These are phyloP conservation scores for Mantis religiosa DNA, from an alignment of 2,888 invertebrate genomes.

Conservation along the genomic window DNA sequence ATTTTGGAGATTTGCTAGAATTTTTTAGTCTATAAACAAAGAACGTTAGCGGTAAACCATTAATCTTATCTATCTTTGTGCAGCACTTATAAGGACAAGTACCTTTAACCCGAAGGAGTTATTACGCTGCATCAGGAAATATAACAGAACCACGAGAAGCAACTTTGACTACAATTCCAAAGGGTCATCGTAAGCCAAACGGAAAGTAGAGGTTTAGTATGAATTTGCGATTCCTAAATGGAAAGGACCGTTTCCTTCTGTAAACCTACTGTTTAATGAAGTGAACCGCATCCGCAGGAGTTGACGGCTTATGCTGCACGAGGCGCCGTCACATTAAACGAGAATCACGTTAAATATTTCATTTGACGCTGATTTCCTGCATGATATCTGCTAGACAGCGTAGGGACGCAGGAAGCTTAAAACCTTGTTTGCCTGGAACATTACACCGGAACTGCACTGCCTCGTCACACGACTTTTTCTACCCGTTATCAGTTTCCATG, in stretches of 20 bases:
- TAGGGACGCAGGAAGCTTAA: not conserved
- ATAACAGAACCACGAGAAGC: too few relatives aligned
- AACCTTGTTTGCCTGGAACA: not conserved
- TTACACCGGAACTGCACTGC: not conserved
- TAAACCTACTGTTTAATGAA: not conserved
- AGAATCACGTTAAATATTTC: not conserved
- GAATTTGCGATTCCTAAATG: not conserved
- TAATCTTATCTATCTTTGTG: too few relatives aligned
- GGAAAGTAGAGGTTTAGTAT: not conserved
- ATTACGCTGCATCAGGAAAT: too few relatives aligned
- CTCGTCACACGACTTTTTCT: too few relatives aligned
- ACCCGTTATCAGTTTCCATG: too few relatives aligned
- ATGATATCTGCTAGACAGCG: not conserved
- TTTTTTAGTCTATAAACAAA: too few relatives aligned
- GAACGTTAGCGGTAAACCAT: too few relatives aligned
- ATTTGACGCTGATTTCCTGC: not conserved
- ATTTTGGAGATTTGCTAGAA: too few relatives aligned
- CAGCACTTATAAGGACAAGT: too few relatives aligned
- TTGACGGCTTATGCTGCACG: not conserved
- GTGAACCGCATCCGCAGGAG: not conserved
- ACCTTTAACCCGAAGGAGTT: too few relatives aligned
- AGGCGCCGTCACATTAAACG: not conserved
- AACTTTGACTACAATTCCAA: not conserved
- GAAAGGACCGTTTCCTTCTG: not conserved
- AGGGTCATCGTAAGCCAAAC: not conserved